Evolutionary conservation across 2,888 invertebrate species (phyloP), one percentile per base, ranked within the genome.

Genomic region (Molorchus minor): DNA sequence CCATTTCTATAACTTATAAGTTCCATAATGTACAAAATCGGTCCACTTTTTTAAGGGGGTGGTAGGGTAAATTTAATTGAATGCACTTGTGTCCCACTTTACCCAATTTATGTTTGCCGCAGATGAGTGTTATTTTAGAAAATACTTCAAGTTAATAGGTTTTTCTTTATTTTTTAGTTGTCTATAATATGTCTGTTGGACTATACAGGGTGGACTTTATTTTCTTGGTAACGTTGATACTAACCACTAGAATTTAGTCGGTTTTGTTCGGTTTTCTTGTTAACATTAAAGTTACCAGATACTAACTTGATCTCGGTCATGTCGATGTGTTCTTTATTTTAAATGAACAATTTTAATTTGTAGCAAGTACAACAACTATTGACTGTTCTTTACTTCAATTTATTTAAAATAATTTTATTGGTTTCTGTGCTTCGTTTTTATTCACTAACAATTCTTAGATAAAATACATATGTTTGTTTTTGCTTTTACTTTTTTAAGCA

Each of bases 401-500:
- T n/a, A 33, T n/a, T 33, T 41, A 16, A n/a, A 40, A 17, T 1
- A 17, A 8, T 17, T 38, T 15, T 16, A 38, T 4, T 38, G 20
- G n/a, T 21, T 21, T n/a, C 21, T 19, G 15, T n/a, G n/a, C 20
- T 1, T n/a, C 5, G 12, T 41, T 41, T 33, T 53, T 16, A 30
- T 29, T 15, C 17, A 46, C 44, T 56, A 45, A 52, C 35, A 40
- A 19, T 19, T 56, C 12, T 51, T 10, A 59, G 62, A 63, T 69
- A 62, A 64, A 71, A 69, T 71, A 71, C 71, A 70, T 71, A 69
- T 71, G 71, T 70, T 71, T 71, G 62, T 64, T 58, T 64, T 47
- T 58, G 19, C 46, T 55, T 44, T 47, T 56, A 20, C 46, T 49
- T 49, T 56, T 33, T 53, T 25, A 25, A 25, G n/a, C n/a, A n/a